phyloP scores from a whole-genome alignment of 2,113 vertebrate genomes.

The Collichthys lucidus region DNA sequence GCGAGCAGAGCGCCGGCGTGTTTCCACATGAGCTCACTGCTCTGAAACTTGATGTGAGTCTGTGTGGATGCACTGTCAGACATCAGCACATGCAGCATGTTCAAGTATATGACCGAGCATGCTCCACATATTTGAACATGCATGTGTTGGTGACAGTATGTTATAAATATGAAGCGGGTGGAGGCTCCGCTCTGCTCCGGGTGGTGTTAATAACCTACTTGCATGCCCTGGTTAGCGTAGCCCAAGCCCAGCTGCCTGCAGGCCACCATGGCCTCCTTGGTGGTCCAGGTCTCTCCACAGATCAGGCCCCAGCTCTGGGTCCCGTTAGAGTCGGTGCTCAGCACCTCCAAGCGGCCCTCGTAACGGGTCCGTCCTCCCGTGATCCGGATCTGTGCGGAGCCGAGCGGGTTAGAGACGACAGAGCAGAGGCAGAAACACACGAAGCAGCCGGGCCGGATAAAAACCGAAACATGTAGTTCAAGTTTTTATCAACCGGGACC shows the following conservation, averaged over 20 bases:
- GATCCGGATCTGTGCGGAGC: constrained; percentile 89
- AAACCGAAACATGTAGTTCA: background rate
- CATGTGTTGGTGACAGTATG: constrained; percentile 42
- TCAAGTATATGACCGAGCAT: background rate
- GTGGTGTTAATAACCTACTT: constrained; percentile 88
- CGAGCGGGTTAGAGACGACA: constrained; percentile 55
- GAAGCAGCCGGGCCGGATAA: constrained; percentile 8
- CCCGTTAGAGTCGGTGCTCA: constrained; percentile 79
- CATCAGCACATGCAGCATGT: constrained; percentile 11
- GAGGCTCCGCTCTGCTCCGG: constrained; percentile 8
- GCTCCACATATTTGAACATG: constrained; percentile 48
- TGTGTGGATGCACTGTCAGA: constrained; percentile 44
- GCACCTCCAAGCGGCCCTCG: constrained; percentile 95
- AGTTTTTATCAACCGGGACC: constrained; percentile 28
- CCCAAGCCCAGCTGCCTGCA: constrained; percentile 96
- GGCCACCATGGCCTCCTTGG: constrained; percentile 90
- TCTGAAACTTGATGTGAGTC: constrained; percentile 41
- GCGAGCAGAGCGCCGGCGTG: background rate
- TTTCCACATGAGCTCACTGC: constrained; percentile 62
- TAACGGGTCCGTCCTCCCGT: constrained; percentile 91
- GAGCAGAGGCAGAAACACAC: constrained; percentile 49
- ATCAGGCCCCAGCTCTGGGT: constrained; percentile 91
- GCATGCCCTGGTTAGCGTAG: constrained; percentile 91
- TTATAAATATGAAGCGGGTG: constrained; percentile 16
- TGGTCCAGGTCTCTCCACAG: constrained; percentile 94